phyloP scores from a whole-genome alignment of 2,797 vertebrate genomes.

The Echiichthys vipera region DNA sequence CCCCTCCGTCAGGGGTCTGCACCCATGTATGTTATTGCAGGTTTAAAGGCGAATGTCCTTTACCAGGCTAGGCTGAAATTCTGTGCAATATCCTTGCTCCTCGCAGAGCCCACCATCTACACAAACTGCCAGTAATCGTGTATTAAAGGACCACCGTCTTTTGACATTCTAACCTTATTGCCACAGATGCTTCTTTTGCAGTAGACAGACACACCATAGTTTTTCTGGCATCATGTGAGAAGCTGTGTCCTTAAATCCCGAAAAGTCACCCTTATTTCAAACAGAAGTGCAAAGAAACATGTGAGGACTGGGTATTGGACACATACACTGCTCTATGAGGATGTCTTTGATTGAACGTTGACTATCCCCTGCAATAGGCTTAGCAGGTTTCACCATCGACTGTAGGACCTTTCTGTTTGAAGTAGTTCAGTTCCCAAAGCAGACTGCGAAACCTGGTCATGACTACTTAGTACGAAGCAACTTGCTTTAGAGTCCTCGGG shows the following conservation, averaged over 20 bases:
- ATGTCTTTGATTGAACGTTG: conserved; percentile 2
- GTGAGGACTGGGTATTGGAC: background rate
- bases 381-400: background rate
- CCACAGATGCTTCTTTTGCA: background rate
- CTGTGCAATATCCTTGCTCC: background rate
- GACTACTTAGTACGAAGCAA: background rate
- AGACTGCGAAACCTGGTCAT: conserved; percentile 1
- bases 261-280: background rate
- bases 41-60: background rate
- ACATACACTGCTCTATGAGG: background rate
- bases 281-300: background rate
- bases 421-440: background rate
- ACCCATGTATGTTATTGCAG: too few species aligned
- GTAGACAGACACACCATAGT: background rate
- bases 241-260: background rate
- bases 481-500: background rate
- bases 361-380: background rate
- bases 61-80: background rate
- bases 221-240: background rate
- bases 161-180: background rate
- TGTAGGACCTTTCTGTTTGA: background rate
- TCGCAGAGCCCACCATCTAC: background rate
- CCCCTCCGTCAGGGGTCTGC: too few species aligned
- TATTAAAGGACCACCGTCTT: background rate
- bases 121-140: background rate